These are phyloP conservation scores for Morpho helenor DNA, from an alignment of 2,888 invertebrate species.

Conservation along the genomic window DNA sequence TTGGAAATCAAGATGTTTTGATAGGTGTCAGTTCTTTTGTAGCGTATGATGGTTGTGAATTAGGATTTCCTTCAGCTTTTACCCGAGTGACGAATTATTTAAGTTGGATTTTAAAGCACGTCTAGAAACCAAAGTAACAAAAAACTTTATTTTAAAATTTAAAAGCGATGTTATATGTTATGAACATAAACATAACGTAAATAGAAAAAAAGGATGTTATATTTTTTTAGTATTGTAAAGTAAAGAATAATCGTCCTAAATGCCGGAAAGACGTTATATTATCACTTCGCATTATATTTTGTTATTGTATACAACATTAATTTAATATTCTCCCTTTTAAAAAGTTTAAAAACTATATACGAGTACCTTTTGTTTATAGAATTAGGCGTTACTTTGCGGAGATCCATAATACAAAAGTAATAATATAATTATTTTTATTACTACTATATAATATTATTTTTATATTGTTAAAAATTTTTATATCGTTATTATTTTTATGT, in stretches of 20 bases:
- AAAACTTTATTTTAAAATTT: not conserved
- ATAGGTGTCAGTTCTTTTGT: conserved; percentile 65
- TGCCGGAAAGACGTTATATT: too few species aligned
- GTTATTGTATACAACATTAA: too few species aligned
- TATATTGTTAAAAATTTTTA: too few species aligned
- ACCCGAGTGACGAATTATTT: conserved; percentile 50
- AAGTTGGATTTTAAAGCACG: conserved; percentile 45
- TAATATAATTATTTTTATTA: too few species aligned
- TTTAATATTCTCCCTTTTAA: too few species aligned
- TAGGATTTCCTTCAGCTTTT: conserved; percentile 56
- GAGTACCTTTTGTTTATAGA: too few species aligned
- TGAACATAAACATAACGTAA: not conserved
- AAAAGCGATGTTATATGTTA: not conserved
- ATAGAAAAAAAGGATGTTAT: not conserved
- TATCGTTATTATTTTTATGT: too few species aligned
- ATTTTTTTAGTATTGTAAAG: not conserved
- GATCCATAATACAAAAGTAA: too few species aligned
- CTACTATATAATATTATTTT: too few species aligned
- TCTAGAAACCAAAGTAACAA: not conserved
- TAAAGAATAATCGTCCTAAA: not conserved
- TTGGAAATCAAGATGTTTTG: conserved; percentile 41
- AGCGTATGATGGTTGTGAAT: conserved; percentile 51
- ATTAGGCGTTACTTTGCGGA: too few species aligned
- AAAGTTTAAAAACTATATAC: too few species aligned
- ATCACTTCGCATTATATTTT: not conserved